Percentiles rank a stretch among this genome's conserved stretches.
Conservation (phyloP, 2,797 vertebrate species). For the Cuculus canorus region DNA sequence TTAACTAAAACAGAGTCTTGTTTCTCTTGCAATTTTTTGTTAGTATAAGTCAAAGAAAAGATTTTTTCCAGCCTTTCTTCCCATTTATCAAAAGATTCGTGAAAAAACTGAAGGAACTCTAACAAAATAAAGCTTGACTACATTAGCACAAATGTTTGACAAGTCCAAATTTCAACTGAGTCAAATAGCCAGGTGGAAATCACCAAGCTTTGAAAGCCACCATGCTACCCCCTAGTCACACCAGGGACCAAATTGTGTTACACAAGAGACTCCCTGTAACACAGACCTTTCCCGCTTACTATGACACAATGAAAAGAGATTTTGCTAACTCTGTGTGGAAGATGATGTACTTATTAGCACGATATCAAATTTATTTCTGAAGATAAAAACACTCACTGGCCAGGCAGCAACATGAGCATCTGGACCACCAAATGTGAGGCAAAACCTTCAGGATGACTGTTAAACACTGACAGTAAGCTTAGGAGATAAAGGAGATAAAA, state of each 20-base stretch:
- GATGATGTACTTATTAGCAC: background rate
- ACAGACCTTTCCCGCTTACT: background rate
- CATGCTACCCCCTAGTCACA: background rate
- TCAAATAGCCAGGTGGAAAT: background rate
- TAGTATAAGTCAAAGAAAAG: background rate
- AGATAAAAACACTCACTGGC: background rate
- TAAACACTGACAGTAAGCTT: background rate
- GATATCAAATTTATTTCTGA: background rate
- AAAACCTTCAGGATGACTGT: background rate
- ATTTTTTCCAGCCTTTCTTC: background rate
- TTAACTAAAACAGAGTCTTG: background rate
- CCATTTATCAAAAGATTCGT: background rate
- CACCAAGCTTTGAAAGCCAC: background rate
- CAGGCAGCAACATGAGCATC: background rate
- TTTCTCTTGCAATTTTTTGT: background rate
- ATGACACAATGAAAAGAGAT: background rate
- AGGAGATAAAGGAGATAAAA: background rate
- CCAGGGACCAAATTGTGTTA: background rate
- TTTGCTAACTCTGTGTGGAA: background rate
- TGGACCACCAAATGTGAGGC: constrained; percentile 38
- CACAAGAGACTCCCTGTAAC: background rate
- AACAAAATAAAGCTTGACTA: background rate
- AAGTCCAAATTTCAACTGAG: background rate
- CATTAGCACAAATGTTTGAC: background rate
- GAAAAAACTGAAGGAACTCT: background rate